Conservation (phyloP, 2,888 invertebrate genomes). For the Hydroisotoma schaefferi region DNA sequence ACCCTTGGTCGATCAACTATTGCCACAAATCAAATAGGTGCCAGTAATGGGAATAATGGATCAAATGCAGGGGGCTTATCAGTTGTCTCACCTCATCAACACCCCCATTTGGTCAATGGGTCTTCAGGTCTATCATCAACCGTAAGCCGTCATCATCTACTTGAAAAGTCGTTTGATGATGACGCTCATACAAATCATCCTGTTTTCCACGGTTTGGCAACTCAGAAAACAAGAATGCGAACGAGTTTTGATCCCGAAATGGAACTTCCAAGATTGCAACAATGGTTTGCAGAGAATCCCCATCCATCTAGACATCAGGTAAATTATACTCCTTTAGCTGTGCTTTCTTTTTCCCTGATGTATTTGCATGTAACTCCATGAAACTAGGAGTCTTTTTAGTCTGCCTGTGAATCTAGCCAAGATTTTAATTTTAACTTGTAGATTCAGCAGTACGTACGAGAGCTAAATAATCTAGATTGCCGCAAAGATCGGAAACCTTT, state of each 20-base stretch:
- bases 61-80: conserved; percentile 4
- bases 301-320: conserved; percentile 91
- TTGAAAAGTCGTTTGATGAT: conserved; percentile 51
- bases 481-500: conserved; percentile 87
- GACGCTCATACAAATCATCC: conserved; percentile 46
- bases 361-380: too few species aligned
- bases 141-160: conserved; percentile 28
- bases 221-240: conserved; percentile 88
- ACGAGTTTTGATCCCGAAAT: conserved; percentile 96
- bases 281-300: conserved; percentile 82
- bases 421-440: conserved; percentile 44
- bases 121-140: conserved; percentile 38
- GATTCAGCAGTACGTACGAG: conserved; percentile 91
- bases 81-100: conserved; percentile 22
- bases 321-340: too few species aligned
- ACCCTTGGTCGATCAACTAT: conserved; percentile 24
- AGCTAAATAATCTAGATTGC: conserved; percentile 87
- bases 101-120: conserved; percentile 46
- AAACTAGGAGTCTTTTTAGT: too few species aligned
- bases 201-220: conserved; percentile 51
- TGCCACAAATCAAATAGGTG: conserved; percentile 21
- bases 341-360: too few species aligned
- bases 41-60: conserved; percentile 14
- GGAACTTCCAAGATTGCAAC: conserved; percentile 89
- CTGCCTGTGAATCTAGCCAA: too few species aligned